phyloP scores from a whole-genome alignment of 2,888 invertebrate genomes.

The Heliconius aoede region DNA sequence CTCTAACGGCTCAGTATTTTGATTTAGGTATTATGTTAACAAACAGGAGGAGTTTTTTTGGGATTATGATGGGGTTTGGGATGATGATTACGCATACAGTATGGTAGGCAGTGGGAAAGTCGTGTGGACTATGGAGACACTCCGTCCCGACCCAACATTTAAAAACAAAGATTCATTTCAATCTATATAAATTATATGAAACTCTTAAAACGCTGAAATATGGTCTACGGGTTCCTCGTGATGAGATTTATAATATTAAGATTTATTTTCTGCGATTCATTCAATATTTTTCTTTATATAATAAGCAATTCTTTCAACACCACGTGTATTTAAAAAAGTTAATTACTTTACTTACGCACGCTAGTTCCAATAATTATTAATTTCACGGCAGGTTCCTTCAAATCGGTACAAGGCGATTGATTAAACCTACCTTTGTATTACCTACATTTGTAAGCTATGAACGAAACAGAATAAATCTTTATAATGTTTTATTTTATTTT shows the following conservation, averaged over 20 bases:
- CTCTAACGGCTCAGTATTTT: neutral
- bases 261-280: neutral
- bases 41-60: too few species aligned
- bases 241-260: too few species aligned
- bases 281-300: neutral
- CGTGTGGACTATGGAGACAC: too few species aligned
- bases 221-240: too few species aligned
- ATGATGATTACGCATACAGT: too few species aligned
- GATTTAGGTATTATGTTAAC: too few species aligned
- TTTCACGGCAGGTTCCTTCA: constrained; percentile 65
- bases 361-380: constrained; percentile 53
- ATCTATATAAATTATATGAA: too few species aligned
- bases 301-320: neutral
- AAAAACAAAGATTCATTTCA: too few species aligned
- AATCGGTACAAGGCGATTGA: constrained; percentile 38
- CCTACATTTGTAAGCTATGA: constrained; percentile 22
- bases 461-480: constrained; percentile 32
- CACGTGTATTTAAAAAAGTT: constrained; percentile 1
- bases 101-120: too few species aligned
- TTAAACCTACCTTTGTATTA: constrained; percentile 1
- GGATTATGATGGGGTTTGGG: too few species aligned
- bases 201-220: too few species aligned
- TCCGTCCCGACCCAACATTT: too few species aligned
- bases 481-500: constrained; percentile 41
- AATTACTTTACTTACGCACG: constrained; percentile 7